Conservation (phyloP, 2,888 invertebrate genomes). For the Gymnocheta viridis region DNA sequence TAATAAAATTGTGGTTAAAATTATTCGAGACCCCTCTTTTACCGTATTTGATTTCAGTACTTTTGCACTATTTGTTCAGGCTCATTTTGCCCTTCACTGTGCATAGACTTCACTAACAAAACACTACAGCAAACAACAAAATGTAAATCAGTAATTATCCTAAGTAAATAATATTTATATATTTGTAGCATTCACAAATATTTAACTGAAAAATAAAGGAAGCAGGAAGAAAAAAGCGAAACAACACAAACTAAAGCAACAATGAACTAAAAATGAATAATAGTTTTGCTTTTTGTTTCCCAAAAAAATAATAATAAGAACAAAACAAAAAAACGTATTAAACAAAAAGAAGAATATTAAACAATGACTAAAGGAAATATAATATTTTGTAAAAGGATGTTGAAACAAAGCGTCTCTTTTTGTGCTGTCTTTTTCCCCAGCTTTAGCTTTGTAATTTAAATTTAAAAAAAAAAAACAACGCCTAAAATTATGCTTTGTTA, state of each 20-base stretch:
- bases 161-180: conserved; percentile 63
- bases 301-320: too few species aligned
- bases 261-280: conserved; percentile 50
- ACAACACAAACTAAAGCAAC: conserved; percentile 12
- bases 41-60: too few species aligned
- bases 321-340: neutral
- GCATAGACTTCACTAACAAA: neutral
- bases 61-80: neutral
- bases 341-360: conserved; percentile 18
- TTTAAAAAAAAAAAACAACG: too few species aligned
- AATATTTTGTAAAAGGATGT: conserved; percentile 61
- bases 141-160: conserved; percentile 56
- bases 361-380: conserved; percentile 61
- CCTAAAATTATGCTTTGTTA: conserved; percentile 61
- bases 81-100: neutral
- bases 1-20: too few species aligned
- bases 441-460: conserved; percentile 53
- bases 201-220: neutral
- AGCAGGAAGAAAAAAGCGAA: neutral
- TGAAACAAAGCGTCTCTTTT: conserved; percentile 39
- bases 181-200: conserved; percentile 40
- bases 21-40: too few species aligned
- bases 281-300: conserved; percentile 38
- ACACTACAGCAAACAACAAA: neutral
- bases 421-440: neutral